These are phyloP conservation scores for Ashinkailepas kermadecensis DNA, from an alignment of 2,888 invertebrate species.

Conservation along the genomic window DNA sequence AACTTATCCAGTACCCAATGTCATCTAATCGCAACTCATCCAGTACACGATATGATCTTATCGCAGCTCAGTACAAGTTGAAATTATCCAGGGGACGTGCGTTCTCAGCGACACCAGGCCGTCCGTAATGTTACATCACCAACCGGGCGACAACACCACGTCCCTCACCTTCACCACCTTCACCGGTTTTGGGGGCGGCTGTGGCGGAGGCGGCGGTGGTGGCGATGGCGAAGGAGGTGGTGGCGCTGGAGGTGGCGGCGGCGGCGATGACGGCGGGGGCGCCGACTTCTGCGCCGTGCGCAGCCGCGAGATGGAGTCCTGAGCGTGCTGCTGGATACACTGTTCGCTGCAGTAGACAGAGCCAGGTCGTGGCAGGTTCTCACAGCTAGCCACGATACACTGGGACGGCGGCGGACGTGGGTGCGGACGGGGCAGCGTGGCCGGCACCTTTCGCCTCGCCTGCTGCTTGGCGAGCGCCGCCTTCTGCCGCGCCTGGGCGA, in stretches of 20 bases:
- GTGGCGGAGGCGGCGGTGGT: neutral
- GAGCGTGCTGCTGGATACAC: conserved; percentile 77
- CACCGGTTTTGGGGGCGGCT: neutral
- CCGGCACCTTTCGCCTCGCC: conserved; percentile 3
- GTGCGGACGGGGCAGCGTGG: neutral
- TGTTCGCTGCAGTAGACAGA: conserved; percentile 83
- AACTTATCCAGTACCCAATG: no score
- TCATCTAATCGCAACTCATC: no score
- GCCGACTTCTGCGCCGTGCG: conserved; percentile 35
- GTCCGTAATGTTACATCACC: no score
- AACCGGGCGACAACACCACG: no score
- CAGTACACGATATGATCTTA: no score
- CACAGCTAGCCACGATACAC: conserved; percentile 34
- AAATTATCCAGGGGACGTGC: no score
- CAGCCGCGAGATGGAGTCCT: conserved; percentile 47
- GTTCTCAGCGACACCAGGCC: no score
- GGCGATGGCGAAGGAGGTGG: neutral
- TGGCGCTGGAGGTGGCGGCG: neutral
- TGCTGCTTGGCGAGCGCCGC: neutral
- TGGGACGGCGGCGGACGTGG: conserved; percentile 15
- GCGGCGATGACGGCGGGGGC: neutral
- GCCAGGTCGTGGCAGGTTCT: conserved; percentile 60
- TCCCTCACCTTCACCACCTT: neutral
- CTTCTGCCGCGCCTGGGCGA: conserved; percentile 2
- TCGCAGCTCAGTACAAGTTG: no score